phyloP scores from a whole-genome alignment of 2,797 vertebrate genomes.

The Myripristis murdjan region DNA sequence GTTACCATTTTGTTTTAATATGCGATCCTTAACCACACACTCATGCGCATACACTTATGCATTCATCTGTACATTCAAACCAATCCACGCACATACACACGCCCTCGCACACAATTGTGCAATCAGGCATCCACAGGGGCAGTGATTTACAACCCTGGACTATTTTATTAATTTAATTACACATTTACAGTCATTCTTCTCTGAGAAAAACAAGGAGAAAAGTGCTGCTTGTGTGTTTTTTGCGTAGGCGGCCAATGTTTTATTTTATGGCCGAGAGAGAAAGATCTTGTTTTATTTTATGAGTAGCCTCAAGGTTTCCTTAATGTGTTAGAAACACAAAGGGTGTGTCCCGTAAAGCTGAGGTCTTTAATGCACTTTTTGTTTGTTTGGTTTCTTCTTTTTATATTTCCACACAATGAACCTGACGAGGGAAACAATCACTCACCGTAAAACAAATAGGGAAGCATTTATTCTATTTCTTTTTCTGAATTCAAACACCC shows the following conservation, averaged over 20 bases:
- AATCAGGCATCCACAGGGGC: constrained; percentile 64
- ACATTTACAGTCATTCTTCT: constrained; percentile 82
- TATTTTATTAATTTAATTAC: constrained; percentile 87
- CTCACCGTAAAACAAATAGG: constrained; percentile 51
- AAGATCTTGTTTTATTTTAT: constrained; percentile 83
- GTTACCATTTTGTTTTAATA: constrained; percentile 68
- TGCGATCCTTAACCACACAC: constrained; percentile 34
- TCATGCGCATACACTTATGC: constrained; percentile 11
- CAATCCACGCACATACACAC: constrained; percentile 35
- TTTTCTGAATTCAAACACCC: constrained; percentile 15
- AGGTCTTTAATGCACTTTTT: constrained; percentile 42
- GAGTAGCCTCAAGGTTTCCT: constrained; percentile 77
- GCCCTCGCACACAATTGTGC: constrained; percentile 42
- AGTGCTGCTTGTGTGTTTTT: constrained; percentile 81
- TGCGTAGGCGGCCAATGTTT: constrained; percentile 76
- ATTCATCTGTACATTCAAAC: constrained; percentile 28
- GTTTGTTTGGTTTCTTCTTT: constrained; percentile 64
- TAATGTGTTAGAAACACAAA: constrained; percentile 81
- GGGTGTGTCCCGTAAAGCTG: constrained; percentile 68
- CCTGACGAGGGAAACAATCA: constrained; percentile 60
- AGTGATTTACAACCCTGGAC: constrained; percentile 79
- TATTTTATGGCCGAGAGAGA: constrained; percentile 79
- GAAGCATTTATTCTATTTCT: constrained; percentile 1
- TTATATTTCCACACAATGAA: constrained; percentile 41
- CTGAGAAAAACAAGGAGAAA: constrained; percentile 72